Evolutionary conservation across 2,888 invertebrate genomes (phyloP), one percentile per base, ranked within the genome.

Genomic region (Eupithecia insigniata): DNA sequence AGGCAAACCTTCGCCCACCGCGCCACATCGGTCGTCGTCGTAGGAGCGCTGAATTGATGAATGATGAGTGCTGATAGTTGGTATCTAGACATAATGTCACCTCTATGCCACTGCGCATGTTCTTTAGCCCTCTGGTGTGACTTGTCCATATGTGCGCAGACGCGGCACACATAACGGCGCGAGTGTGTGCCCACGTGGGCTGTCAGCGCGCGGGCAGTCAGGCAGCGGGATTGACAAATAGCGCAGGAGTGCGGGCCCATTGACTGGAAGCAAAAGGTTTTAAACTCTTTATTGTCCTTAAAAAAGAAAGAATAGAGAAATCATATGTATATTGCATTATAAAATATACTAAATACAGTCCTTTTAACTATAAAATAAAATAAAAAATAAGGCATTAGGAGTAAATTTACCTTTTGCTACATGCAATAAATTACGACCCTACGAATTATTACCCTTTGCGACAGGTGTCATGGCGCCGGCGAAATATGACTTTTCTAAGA

Each of bases 21-120:
- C n/a, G n/a, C n/a, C n/a, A n/a, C n/a, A n/a, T n/a, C n/a, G n/a
- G n/a, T n/a, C n/a, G n/a, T n/a, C n/a, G n/a, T n/a, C n/a, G n/a
- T n/a, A n/a, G n/a, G n/a, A n/a, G n/a, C n/a, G n/a, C n/a, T n/a
- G n/a, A n/a, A n/a, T n/a, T n/a, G n/a, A n/a, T n/a, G 5, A 30
- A 2, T 2, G 30, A 30, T 30, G 30, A 30, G 30, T 30, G 30
- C 30, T 30, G 30, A 30, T 30, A 30, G 30, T 2, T 30, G 2
- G 10, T 43, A n/a, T n/a, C n/a, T n/a, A 18, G n/a, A 26, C 5
- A 26, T 4, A 51, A 55, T 55, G 26, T 39, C 26, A 74, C 74
- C 93, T 8, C 77, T 81, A 46, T 92, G 93, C 92, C 91, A 92
- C 34, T 84, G 83, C 0, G 81, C 72, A 69, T 93, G 93, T n/a